phyloP scores from a whole-genome alignment of 2,113 vertebrate species.

The Crotalus tigris region DNA sequence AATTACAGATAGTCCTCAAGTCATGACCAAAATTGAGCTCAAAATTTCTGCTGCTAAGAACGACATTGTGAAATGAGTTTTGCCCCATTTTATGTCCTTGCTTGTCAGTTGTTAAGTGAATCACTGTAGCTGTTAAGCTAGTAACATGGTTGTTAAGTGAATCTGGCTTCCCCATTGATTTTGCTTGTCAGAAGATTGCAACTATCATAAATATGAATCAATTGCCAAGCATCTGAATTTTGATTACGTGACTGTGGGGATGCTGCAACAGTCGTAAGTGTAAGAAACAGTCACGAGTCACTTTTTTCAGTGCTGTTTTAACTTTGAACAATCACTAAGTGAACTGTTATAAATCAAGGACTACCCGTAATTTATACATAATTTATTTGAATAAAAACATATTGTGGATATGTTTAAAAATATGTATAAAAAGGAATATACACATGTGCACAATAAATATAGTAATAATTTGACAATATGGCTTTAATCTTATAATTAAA shows the following conservation, averaged over 20 bases:
- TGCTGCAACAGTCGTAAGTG: not conserved
- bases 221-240: not conserved
- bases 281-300: not conserved
- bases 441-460: not conserved
- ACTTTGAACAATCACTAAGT: not conserved
- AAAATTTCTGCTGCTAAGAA: not conserved
- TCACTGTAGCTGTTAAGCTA: not conserved
- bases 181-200: not conserved
- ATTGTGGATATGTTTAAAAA: not conserved
- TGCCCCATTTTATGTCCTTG: not conserved
- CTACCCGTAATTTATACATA: not conserved
- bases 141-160: not conserved
- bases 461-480: not conserved
- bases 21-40: not conserved
- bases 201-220: not conserved
- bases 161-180: not conserved
- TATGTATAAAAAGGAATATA: not conserved
- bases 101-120: not conserved
- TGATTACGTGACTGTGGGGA: not conserved
- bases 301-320: not conserved
- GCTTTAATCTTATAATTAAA: not conserved
- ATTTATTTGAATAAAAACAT: not conserved
- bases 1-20: not conserved
- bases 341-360: not conserved
- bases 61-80: not conserved